Conservation (phyloP, 1,140 invertebrate genomes). For the Euwallacea fornicatus region DNA sequence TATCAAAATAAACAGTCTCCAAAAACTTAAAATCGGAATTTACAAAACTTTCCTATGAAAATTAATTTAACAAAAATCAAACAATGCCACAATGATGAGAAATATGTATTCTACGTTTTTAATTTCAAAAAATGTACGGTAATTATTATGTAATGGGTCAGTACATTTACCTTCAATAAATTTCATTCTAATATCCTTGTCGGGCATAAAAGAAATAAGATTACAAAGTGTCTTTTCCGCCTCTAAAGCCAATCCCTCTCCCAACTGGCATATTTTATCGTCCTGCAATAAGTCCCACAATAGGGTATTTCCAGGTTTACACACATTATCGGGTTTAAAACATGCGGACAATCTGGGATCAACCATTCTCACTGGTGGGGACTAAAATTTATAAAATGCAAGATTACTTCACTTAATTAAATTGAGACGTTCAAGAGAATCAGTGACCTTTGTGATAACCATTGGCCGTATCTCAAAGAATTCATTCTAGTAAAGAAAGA, state of each 20-base stretch:
- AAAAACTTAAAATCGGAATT: no score
- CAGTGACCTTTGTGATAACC: no score
- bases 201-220: constrained; percentile 85
- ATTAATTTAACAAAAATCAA: no score
- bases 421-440: background rate
- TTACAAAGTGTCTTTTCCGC: constrained; percentile 90
- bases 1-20: no score
- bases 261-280: constrained; percentile 80
- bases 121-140: no score
- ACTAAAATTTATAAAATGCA: constrained; percentile 9
- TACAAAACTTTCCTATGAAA: no score
- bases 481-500: no score
- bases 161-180: constrained; percentile 79
- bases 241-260: constrained; percentile 85
- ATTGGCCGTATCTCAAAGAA: no score
- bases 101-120: no score
- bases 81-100: no score
- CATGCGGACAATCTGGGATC: constrained; percentile 53
- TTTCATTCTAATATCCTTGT: constrained; percentile 85
- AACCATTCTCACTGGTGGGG: constrained; percentile 45
- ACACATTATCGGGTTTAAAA: constrained; percentile 79
- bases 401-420: background rate
- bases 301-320: constrained; percentile 85
- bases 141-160: no score
- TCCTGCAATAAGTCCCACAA: constrained; percentile 94